phyloP scores from a whole-genome alignment of 2,888 invertebrate genomes.

The Chymomyza amoena region DNA sequence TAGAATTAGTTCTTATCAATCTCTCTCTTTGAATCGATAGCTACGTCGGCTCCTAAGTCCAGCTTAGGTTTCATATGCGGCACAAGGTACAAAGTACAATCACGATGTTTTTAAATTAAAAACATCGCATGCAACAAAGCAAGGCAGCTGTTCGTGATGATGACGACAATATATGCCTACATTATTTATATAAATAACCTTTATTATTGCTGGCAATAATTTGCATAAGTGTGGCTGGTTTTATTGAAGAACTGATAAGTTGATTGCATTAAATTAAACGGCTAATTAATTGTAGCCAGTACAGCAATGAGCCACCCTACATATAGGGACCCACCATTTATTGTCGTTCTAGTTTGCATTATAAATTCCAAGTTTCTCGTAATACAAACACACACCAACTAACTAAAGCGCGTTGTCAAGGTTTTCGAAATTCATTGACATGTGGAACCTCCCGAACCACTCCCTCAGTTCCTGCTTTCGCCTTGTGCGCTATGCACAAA shows the following conservation, averaged over 20 bases:
- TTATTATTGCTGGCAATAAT: neutral
- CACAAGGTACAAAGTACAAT: slow-evolving; percentile 52
- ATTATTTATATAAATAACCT: neutral
- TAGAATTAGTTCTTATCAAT: neutral
- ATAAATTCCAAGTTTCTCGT: too few species aligned
- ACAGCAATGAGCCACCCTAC: neutral
- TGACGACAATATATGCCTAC: neutral
- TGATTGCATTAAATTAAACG: slow-evolving; percentile 3
- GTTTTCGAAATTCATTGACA: neutral
- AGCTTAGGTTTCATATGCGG: neutral
- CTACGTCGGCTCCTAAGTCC: neutral
- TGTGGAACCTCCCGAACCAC: neutral
- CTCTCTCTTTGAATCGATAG: neutral
- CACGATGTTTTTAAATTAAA: neutral
- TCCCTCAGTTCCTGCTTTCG: neutral
- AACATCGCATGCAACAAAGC: neutral
- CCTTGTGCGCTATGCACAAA: slow-evolving; percentile 12
- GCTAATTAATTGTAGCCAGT: slow-evolving; percentile 38
- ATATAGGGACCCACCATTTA: too few species aligned
- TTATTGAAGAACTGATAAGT: slow-evolving; percentile 39
- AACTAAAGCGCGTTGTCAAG: too few species aligned
- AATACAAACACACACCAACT: too few species aligned
- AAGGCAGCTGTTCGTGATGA: neutral
- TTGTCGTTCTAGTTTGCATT: too few species aligned
- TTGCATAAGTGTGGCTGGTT: slow-evolving; percentile 21